Evolutionary conservation across 2,113 vertebrate genomes (phyloP).

Genomic region (Probosciger aterrimus): DNA sequence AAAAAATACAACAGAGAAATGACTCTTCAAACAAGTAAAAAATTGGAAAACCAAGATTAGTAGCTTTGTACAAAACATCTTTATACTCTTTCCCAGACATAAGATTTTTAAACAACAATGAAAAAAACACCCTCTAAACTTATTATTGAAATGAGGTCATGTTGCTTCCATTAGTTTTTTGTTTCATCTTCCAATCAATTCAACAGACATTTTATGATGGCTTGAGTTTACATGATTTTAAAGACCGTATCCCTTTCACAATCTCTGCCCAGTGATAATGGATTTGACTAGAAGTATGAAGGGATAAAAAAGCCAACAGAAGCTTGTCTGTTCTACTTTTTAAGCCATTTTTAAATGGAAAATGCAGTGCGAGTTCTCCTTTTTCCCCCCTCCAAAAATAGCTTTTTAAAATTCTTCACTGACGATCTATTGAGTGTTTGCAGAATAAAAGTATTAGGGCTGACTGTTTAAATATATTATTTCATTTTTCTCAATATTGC

Average conservation of each 20-base stretch:
- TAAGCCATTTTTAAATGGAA: neutral
- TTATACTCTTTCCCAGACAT: neutral
- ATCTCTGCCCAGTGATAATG: constrained; percentile 46
- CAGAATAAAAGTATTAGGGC: neutral
- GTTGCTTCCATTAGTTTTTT: constrained; percentile 58
- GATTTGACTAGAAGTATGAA: constrained; percentile 27
- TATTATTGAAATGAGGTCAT: constrained; percentile 68
- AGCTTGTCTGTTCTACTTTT: neutral
- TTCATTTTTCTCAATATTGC: neutral
- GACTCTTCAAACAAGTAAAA: neutral
- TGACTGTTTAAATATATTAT: neutral
- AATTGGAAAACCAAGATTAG: neutral
- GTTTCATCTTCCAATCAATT: constrained; percentile 58
- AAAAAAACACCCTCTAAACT: neutral
- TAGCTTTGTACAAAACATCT: constrained; percentile 7
- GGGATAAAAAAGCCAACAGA: neutral
- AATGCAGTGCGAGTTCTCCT: neutral
- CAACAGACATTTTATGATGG: constrained; percentile 41
- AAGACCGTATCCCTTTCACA: constrained; percentile 55
- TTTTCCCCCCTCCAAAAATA: neutral
- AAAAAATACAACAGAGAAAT: neutral
- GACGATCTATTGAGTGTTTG: neutral
- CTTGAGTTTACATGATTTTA: constrained; percentile 37
- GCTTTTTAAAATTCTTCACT: neutral
- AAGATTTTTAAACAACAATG: constrained; percentile 21